Conservation (phyloP, 1,140 invertebrate species). For the Drosophila melanogaster region Release_6_plus_ISO1_MT NT_033779.5:16455001-16455500, state of each 20-base stretch:
- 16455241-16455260: constrained; percentile 6
- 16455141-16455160: constrained; percentile 56
- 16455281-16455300: constrained; percentile 84
- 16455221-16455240: constrained; percentile 21
- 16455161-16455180: constrained; percentile 77
- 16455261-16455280: constrained; percentile 59
- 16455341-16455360: constrained; percentile 60
- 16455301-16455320: constrained; percentile 75
- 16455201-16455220: constrained; percentile 78
- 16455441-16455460: constrained; percentile 11
- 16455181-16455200: constrained; percentile 81
- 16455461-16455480: constrained; percentile 27
- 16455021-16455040: constrained; percentile 79
- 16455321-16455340: constrained; percentile 57
- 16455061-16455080: constrained; percentile 71
- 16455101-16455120: constrained; percentile 9
- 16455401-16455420: constrained; percentile 49
- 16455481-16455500: not conserved
- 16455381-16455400: constrained; percentile 66
- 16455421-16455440: constrained; percentile 43
- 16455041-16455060: constrained; percentile 64
- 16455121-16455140: constrained; percentile 40
- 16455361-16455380: constrained; percentile 57
- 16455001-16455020: constrained; percentile 63
- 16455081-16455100: constrained; percentile 65